Evolutionary conservation across 1,140 invertebrate genomes (phyloP).

Genomic region (Sarcophaga peregrina): DNA sequence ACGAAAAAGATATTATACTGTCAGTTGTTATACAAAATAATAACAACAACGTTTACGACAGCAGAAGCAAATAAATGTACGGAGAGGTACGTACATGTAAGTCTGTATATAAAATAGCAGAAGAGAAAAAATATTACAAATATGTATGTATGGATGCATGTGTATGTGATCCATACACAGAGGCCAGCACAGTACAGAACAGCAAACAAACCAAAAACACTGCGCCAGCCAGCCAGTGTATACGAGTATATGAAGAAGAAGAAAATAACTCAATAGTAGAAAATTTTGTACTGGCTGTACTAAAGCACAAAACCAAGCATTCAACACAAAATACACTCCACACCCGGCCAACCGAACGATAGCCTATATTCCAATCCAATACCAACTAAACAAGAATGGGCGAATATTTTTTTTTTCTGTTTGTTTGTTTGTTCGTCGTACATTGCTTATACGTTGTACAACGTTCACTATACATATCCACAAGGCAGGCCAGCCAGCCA

Average conservation of each 20-base stretch:
- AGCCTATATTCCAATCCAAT: too few species aligned
- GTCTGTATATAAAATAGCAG: not conserved
- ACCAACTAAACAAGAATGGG: too few species aligned
- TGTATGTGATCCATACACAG: not conserved
- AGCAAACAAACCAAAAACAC: not conserved
- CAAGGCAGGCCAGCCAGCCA: too few species aligned
- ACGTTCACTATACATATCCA: too few species aligned
- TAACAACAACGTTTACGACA: not conserved
- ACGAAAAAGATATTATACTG: slow-evolving; percentile 11
- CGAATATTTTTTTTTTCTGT: too few species aligned
- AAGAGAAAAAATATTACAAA: not conserved
- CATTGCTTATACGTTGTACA: too few species aligned
- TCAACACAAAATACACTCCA: not conserved
- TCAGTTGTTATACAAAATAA: slow-evolving; percentile 20
- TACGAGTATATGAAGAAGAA: not conserved
- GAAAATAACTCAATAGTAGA: slow-evolving; percentile 17
- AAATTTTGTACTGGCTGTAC: slow-evolving; percentile 35
- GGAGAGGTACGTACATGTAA: slow-evolving; percentile 1
- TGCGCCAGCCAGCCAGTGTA: not conserved
- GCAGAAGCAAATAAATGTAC: not conserved
- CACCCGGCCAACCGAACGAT: too few species aligned
- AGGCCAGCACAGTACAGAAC: not conserved
- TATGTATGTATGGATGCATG: not conserved
- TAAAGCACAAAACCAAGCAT: slow-evolving; percentile 5
- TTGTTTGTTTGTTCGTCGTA: not conserved